phyloP scores from a whole-genome alignment of 2,888 invertebrate species.

The Cephus rjabovi region DNA sequence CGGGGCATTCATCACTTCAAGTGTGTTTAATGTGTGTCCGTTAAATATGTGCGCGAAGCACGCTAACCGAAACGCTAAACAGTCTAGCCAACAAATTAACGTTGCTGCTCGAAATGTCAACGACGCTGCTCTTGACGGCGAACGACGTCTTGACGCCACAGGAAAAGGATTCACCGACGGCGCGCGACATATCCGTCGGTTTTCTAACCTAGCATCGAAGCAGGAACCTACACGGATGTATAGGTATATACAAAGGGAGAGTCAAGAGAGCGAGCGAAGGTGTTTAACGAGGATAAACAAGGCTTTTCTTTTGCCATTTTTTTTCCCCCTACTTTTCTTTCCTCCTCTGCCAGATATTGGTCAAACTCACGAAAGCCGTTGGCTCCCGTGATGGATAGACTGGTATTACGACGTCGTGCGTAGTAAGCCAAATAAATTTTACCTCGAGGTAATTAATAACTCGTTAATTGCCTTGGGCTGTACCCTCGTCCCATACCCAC shows the following conservation, averaged over 20 bases:
- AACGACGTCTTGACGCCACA: neutral
- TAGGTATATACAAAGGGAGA: neutral
- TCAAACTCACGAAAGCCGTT: neutral
- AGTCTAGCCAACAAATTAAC: conserved; percentile 53
- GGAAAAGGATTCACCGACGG: neutral
- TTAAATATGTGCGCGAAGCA: conserved; percentile 49
- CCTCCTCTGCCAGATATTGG: neutral
- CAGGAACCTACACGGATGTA: neutral
- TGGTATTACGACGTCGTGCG: neutral
- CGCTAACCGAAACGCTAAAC: conserved; percentile 44
- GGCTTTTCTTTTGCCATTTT: neutral
- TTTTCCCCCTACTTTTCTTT: neutral
- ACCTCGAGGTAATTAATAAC: neutral
- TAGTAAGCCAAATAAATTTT: neutral
- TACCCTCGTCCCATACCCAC: neutral
- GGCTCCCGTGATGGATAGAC: neutral
- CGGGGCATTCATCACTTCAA: conserved; percentile 49
- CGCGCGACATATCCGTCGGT: neutral
- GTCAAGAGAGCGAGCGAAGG: neutral
- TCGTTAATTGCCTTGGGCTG: neutral
- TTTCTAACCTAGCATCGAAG: neutral
- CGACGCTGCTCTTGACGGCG: conserved; percentile 15
- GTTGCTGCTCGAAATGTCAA: conserved; percentile 46
- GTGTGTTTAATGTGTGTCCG: conserved; percentile 45
- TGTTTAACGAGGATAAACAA: neutral